Base-by-base conservation (phyloP, 2,797 vertebrate genomes). In the Synaphobranchus kaupii region DNA sequence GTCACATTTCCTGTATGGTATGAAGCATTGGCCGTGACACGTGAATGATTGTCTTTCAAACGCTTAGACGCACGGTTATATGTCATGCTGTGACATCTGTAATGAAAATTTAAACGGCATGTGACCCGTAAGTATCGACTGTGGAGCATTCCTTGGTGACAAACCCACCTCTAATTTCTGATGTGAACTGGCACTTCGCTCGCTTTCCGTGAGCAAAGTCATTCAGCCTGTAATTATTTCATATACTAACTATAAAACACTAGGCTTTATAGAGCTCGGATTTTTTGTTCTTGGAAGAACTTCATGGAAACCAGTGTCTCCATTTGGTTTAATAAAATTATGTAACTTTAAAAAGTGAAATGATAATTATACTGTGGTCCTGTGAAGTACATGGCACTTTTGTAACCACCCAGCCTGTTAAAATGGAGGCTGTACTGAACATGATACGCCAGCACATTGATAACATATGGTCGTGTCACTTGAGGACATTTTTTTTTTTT, bases 241-340 rank as follows among this genome's bases (percentile, higher is more conserved):
- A 89, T 86, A 85, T 85, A 90, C 88, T 87, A 88, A 89, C 85
- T 83, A 87, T 88, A 84, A 90, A 90, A 86, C 86, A 90, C 89
- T 91, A 86, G 87, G 84, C 84, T 93, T 94, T 91, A 94, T 94
- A 93, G 91, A 90, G 89, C 92, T 94, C 93, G 87, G 93, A 93
- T 80, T 85, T 85, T 86, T 86, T 73, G 84, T 92, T 92, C 92
- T 90, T 95, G 95, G 93, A 95, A 90, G 90, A 94, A 92, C 92
- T 94, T 92, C 92, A 92, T 86, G 89, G 93, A 95, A 96, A 95
- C 91, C 94, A 93, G 92, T 93, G 94, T 93, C 94, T 84, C 86
- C 54, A 81, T 88, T 80, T 47, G 48, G 76, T 87, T 89, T 86
- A 82, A 89, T 90, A 90, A 87, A 85, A 68, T 89, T 89, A 90